Evolutionary conservation across 2,888 invertebrate genomes (phyloP), one percentile per base, ranked within the genome.

Genomic region (Anoncus sp.): DNA sequence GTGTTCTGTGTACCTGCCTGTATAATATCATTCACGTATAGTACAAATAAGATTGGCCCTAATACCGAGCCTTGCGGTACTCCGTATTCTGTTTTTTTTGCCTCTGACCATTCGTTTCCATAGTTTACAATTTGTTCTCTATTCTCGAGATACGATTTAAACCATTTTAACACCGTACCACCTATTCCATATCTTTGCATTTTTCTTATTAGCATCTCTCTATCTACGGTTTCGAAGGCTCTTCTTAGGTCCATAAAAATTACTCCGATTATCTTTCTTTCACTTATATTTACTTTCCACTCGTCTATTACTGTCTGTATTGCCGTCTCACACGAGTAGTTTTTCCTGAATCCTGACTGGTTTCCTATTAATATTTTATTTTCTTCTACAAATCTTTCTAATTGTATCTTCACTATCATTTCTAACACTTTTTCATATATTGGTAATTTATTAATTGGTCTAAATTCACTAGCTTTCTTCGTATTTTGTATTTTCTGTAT

Each of bases 291-390:
- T 22, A 31, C 1, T 51, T 69, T 77, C 77, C 77, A 81, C 24
- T 77, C 69, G 6, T 40, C 53, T 7, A 79, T 35, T 14, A 71
- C 45, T 2, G 14, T 16, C 24, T 81, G 79, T n/a, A 79, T 43
- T n/a, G 69, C 79, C 4, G 49, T 75, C 63, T 81, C 79, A 45
- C 77, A 81, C 3, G 77, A 81, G n/a, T 66, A 38, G 9, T 31
- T 12, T 43, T 31, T 31, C 31, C 3, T 31, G 31, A 31, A 31
- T 9, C 81, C 76, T 6, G 53, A 78, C 31, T 77, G 74, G 1
- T 65, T 20, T 1, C 70, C 53, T 3, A 43, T n/a, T 10, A 74
- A 10, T 3, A 74, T 14, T 24, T 77, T 40, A 27, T 77, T 77
- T 5, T 6, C 20, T 43, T 71, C 66, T 6, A 80, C 12, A 16